A percentile compares a stretch with the other conserved stretches of the same genome.
phyloP scores from a whole-genome alignment of 30 jellyfish, hydroid and myxozoan genomes.

The Rhopilema esculentum region DNA sequence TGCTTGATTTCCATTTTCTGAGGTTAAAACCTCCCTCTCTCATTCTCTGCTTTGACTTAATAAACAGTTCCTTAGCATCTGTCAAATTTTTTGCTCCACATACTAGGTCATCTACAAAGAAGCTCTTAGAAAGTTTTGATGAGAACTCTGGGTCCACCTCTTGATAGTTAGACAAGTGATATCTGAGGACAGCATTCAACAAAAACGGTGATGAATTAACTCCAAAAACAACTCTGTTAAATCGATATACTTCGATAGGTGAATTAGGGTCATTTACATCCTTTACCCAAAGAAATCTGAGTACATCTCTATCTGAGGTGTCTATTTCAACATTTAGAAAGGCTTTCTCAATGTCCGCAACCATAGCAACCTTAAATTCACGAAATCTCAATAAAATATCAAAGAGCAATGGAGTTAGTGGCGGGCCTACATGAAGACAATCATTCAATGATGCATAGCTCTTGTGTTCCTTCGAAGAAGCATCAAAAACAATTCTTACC shows the following conservation, averaged over 20 bases:
- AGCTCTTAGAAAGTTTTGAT: neutral
- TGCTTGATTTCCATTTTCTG: neutral
- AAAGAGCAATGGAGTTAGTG: neutral
- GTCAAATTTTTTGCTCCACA: neutral
- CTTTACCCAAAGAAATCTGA: conserved; percentile 55
- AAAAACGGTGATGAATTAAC: conserved; percentile 33
- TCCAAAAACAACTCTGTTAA: conserved; percentile 46
- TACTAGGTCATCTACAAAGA: conserved; percentile 33
- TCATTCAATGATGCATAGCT: neutral
- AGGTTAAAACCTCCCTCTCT: neutral
- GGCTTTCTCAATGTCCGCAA: conserved; percentile 49
- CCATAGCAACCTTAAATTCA: conserved; percentile 23
- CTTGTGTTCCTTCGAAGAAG: neutral
- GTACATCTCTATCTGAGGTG: conserved; percentile 36
- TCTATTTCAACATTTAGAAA: conserved; percentile 39
- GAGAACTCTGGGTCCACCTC: conserved; percentile 22
- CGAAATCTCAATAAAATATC: conserved; percentile 55
- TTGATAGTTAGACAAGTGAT: neutral
- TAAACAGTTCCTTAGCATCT: neutral
- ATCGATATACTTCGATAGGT: conserved; percentile 1
- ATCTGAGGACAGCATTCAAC: conserved; percentile 25
- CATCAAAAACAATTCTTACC: neutral
- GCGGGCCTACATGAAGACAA: neutral
- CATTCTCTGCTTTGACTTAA: neutral
- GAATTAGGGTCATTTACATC: neutral